These are phyloP conservation scores for Cyrtodaria siliqua DNA, from an alignment of 2,888 invertebrate species.

Conservation along the genomic window DNA sequence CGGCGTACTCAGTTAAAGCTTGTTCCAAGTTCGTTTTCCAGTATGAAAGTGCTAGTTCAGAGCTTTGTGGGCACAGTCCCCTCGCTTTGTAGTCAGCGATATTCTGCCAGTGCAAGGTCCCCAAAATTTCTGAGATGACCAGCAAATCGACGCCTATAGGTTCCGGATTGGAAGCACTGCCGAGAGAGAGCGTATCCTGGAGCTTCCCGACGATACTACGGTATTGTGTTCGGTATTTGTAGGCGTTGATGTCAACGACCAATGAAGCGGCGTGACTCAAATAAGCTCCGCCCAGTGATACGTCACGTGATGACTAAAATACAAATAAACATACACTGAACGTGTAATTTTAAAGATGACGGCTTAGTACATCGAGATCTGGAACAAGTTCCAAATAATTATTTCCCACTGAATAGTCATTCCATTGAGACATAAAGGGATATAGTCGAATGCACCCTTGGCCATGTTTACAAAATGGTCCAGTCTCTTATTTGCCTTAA, in stretches of 20 bases:
- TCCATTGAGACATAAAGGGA: too few species aligned
- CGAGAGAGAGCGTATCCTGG: conserved; percentile 49
- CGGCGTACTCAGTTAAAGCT: conserved; percentile 55
- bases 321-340: too few species aligned
- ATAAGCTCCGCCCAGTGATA: conserved; percentile 50
- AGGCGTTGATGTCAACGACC: conserved; percentile 54
- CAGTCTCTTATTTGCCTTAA: too few species aligned
- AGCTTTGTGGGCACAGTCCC: conserved; percentile 59
- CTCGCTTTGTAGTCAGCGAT: conserved; percentile 48
- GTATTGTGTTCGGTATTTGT: conserved; percentile 51
- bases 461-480: too few species aligned
- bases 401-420: too few species aligned
- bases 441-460: too few species aligned
- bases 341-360: too few species aligned
- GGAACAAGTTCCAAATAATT: too few species aligned
- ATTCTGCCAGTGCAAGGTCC: conserved; percentile 55
- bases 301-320: conserved; percentile 60
- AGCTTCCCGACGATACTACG: conserved; percentile 45
- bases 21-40: conserved; percentile 48
- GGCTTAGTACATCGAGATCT: too few species aligned
- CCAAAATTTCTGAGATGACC: conserved; percentile 56
- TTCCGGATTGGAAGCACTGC: conserved; percentile 53
- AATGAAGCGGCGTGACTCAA: conserved; percentile 60
- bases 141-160: conserved; percentile 45
- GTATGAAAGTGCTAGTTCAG: conserved; percentile 45